A percentile compares a stretch with the other conserved stretches of the same genome.
Conservation (phyloP, 2,888 invertebrate species). For the Odontocolon sp. region DNA sequence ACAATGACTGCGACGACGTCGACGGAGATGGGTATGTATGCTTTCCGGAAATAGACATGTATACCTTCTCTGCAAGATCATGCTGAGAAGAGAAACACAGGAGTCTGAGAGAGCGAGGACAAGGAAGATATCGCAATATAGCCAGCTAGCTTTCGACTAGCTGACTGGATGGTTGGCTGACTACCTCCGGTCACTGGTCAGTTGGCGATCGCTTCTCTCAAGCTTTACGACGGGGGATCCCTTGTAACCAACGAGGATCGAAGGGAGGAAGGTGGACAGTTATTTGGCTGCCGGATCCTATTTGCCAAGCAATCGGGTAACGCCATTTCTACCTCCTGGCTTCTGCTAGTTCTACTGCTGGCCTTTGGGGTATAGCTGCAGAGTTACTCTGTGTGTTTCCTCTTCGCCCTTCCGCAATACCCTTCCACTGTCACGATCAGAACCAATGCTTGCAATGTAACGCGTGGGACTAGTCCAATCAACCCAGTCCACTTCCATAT, state of each 20-base stretch:
- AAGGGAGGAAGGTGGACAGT: conserved; percentile 39
- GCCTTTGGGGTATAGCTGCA: too few relatives aligned
- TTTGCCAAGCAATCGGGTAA: conserved; percentile 73
- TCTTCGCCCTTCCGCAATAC: neutral
- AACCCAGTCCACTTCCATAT: neutral
- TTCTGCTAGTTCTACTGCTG: neutral
- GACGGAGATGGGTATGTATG: neutral
- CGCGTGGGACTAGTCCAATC: neutral
- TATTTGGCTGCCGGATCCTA: conserved; percentile 73
- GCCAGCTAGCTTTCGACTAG: neutral
- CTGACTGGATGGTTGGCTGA: neutral
- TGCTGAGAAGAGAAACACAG: neutral
- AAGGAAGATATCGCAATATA: too few relatives aligned
- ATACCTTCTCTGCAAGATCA: neutral
- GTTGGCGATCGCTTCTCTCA: conserved; percentile 24
- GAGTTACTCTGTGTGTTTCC: neutral
- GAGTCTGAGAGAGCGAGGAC: neutral
- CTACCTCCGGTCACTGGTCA: conserved; percentile 25
- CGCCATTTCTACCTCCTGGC: conserved; percentile 63
- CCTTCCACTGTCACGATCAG: neutral
- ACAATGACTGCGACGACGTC: neutral
- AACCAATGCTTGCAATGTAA: neutral
- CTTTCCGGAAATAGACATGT: neutral
- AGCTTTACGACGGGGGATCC: conserved; percentile 23
- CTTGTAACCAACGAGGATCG: conserved; percentile 2